Evolutionary conservation across 2,888 invertebrate species (phyloP).

Genomic region (Trichogramma evanescens): DNA sequence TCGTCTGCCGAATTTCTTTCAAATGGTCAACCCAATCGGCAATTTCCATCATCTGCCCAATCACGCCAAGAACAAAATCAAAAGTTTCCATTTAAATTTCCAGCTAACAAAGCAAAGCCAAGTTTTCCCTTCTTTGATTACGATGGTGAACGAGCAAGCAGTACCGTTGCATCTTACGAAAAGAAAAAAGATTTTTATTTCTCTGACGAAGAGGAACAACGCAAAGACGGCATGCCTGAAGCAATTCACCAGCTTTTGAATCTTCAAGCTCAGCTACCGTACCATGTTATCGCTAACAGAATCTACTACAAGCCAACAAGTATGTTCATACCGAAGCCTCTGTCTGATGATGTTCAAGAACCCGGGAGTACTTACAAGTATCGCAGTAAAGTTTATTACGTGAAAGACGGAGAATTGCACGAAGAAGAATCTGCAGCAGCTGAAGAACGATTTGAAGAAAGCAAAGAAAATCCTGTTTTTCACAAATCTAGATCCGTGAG

Average conservation of each 20-base stretch:
- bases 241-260: conserved; percentile 36
- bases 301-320: conserved; percentile 37
- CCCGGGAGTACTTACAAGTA: conserved; percentile 32
- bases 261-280: conserved; percentile 40
- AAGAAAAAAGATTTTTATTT: too few relatives aligned
- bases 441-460: conserved; percentile 9
- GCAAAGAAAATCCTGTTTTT: not conserved
- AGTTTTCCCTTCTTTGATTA: too few relatives aligned
- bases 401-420: conserved; percentile 27
- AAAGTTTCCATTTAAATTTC: too few relatives aligned
- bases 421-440: conserved; percentile 20
- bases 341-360: conserved; percentile 30
- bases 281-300: conserved; percentile 41
- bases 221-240: conserved; percentile 31
- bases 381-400: conserved; percentile 37
- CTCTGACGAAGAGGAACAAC: not conserved
- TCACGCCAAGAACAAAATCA: too few relatives aligned
- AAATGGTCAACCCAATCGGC: too few relatives aligned
- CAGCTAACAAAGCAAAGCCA: too few relatives aligned
- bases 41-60: too few relatives aligned
- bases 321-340: conserved; percentile 37
- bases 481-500: not conserved
- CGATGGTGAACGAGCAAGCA: too few relatives aligned
- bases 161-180: too few relatives aligned
- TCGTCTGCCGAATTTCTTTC: too few relatives aligned